Base-by-base conservation (phyloP, 2,888 invertebrate species). In the Oeneis ivallda region DNA sequence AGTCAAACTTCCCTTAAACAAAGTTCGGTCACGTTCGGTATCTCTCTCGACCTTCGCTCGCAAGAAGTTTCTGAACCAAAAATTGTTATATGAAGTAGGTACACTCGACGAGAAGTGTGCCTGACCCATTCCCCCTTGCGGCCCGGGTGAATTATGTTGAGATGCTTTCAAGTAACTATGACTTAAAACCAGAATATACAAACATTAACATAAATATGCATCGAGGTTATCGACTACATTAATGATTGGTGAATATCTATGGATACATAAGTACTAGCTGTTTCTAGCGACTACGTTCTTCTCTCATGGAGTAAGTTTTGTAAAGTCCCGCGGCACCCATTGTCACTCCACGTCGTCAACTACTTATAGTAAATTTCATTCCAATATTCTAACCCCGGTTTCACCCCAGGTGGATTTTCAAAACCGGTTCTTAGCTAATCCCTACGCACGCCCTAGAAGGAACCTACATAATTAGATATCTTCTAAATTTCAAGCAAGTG, bases 81-180 rank as follows among this genome's bases (percentile, higher is more conserved):
- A 71, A 69, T 66, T 69, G 69, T 63, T 69, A 67, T 71, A 69
- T 67, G 69, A 70, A 67, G 70, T 62, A 70, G 65, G 70, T 63
- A 61, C 60, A 49, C 70, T 70, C 56, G 61, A 64, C 66, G 49
- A 53, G 17, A 60, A 71, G 71, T 62, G 71, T 63, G 62, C 71
- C 70, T 70, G 71, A 70, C 68, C 70, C 62, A 57, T 62, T 71
- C 67, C 68, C 60, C 63, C 63, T 57, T 68, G 54, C 64, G 54
- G 56, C 60, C 65, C 61, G 54, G 60, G 56, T 66, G 70, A 68
- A 70, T 70, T 64, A 68, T 53, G 62, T 52, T 50, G 66, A 67
- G 67, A 60, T 63, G 63, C 54, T 62, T 54, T 60, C 64, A 53
- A 57, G 56, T 70, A 54, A 70, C 64, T 52, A 52, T 37, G 47